Conservation (phyloP, 35 echinoderm and acorn worm species). For the Ophioderma brevispina region DNA sequence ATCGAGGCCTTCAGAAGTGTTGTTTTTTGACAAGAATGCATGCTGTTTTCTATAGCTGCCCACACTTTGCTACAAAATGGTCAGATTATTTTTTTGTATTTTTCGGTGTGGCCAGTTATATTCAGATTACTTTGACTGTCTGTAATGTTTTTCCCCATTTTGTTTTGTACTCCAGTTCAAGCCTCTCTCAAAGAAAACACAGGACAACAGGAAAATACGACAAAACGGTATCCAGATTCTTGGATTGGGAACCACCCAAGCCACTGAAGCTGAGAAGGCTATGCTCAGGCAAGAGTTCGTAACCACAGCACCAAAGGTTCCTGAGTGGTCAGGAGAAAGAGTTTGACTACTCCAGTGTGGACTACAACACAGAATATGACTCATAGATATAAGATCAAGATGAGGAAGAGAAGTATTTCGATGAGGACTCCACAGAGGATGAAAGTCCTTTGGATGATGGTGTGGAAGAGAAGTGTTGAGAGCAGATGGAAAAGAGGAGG, state of each 20-base stretch:
- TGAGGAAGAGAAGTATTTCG: slow-evolving; percentile 96
- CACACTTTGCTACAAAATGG: too few relatives aligned
- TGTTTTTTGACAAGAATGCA: too few relatives aligned
- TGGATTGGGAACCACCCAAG: slow-evolving; percentile 50
- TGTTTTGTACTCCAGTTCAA: too few relatives aligned
- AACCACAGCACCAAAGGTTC: slow-evolving; percentile 73
- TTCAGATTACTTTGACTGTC: too few relatives aligned
- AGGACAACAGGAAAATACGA: background rate
- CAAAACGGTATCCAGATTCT: background rate
- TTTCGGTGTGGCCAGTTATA: too few relatives aligned
- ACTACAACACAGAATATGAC: slow-evolving; percentile 87
- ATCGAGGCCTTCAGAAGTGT: too few relatives aligned
- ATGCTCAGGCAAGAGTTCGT: slow-evolving; percentile 81
- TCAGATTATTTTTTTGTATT: too few relatives aligned
- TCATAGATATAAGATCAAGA: slow-evolving; percentile 80
- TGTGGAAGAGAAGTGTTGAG: slow-evolving; percentile 18
- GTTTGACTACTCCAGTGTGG: slow-evolving; percentile 88
- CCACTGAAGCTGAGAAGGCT: slow-evolving; percentile 72
- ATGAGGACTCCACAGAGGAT: slow-evolving; percentile 59
- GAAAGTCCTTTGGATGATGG: background rate
- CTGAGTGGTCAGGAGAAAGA: slow-evolving; percentile 79
- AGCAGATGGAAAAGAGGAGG: background rate
- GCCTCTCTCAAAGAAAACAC: background rate
- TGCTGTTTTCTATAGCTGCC: too few relatives aligned
- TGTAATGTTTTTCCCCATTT: too few relatives aligned